These are phyloP conservation scores for Notocelia uddmanniana DNA, from an alignment of 2,888 invertebrate species.

Conservation along the genomic window DNA sequence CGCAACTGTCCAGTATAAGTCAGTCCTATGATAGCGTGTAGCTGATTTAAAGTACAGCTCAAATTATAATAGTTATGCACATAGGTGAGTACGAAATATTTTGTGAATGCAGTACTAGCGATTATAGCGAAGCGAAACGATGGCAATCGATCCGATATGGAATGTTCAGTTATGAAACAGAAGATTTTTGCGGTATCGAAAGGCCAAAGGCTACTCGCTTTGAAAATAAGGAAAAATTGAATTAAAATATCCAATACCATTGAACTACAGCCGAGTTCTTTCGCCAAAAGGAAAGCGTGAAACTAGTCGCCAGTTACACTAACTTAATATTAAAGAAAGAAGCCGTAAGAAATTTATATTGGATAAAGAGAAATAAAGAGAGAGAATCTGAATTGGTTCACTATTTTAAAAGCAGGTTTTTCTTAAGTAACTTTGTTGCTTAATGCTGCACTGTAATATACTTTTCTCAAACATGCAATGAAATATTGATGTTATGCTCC, in stretches of 20 bases:
- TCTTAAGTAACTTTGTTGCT: too few relatives aligned
- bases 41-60: not conserved
- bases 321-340: too few relatives aligned
- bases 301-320: too few relatives aligned
- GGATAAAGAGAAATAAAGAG: too few relatives aligned
- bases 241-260: not conserved
- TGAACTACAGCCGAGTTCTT: not conserved
- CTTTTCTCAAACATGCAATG: too few relatives aligned
- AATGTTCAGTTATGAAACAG: conserved; percentile 11
- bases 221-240: not conserved
- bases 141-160: conserved; percentile 20
- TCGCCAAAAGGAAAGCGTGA: not conserved
- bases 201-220: not conserved
- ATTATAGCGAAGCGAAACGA: conserved; percentile 39
- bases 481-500: too few relatives aligned
- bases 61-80: not conserved
- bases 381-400: not conserved
- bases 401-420: not conserved
- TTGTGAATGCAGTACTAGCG: conserved; percentile 29
- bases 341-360: too few relatives aligned
- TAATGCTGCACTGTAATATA: too few relatives aligned
- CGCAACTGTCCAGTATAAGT: not conserved
- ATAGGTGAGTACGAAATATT: not conserved
- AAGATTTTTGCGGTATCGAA: not conserved
- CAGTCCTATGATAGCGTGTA: not conserved